Evolutionary conservation across 2,113 vertebrate species (phyloP), one percentile per base, ranked within the genome.

Genomic region (Scortum barcoo): DNA sequence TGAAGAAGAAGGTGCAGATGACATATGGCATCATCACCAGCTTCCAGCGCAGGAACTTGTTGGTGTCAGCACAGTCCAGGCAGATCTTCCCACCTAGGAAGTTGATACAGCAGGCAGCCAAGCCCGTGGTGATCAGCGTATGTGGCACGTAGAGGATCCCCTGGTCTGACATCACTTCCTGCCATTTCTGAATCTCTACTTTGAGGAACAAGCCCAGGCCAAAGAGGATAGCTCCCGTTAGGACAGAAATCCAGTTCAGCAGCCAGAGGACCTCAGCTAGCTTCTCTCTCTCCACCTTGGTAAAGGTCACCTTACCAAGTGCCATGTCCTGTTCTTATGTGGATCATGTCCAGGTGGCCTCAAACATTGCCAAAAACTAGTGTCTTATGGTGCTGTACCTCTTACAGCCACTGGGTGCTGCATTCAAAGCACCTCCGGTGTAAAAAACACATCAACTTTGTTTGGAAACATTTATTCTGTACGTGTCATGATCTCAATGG

Each of bases 231-330:
- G 95, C 86, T 7, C 97, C 97, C 0, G 96, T 97, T 57, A 96
- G 80, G 20, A 97, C 96, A 1, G 97, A 97, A 76, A 97, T 84
- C 96, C 97, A 97, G 91, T 98, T 98, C 71, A 97, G 94, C 61
- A 97, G 93, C 95, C 97, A 97, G 71, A 97, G 93, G 62, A 96
- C 92, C 90, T 97, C 95, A 30, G 97, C 97, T 56, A 97, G 63
- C 81, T 95, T 96, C 86, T 96, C 93, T 46, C 97, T 86, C 75
- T 92, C 96, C 2, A 86, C 92, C 91, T 96, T 97, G 57, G 95
- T 97, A 91, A 98, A 97, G 76, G 95, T 97, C 78, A 97, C 93
- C 91, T 94, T 96, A 58, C 97, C 94, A 20, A 97, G 94, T 1
- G 96, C 96, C 97, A 97, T 98, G 61, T 38, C 28, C 57, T 30